Evolutionary conservation across 2,888 invertebrate species (phyloP), one percentile per base, ranked within the genome.

Genomic region (Cordilura impudica): DNA sequence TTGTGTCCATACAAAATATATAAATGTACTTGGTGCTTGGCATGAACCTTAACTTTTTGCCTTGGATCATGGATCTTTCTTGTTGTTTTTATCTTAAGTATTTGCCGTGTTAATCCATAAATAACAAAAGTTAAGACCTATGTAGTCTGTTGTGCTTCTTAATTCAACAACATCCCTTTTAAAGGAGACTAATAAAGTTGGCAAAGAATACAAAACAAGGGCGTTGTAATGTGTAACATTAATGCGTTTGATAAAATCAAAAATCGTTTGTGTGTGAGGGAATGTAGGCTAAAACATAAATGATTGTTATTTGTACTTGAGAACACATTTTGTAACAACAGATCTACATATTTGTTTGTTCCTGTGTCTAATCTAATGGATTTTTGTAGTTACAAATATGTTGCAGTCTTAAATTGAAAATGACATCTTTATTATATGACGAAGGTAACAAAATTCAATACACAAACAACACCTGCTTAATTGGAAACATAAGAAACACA

Each of bases 381-480:
- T 51, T 79, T 79, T 75, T 63, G 75, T 79, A 35, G 75, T 79
- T 72, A 19, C 61, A 63, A 63, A 23, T 43, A 54, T 65, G 16
- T 23, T 77, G 63, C 58, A 72, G 71, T 66, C 67, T 67, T 79
- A 79, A 79, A 79, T 79, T 43, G 60, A 43, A n/a, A 67, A 23
- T 69, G 79, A 79, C 79, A 75, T 75, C 79, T 75, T 79, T 79
- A 79, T 79, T 79, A 67, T 29, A 18, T 21, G 60, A 63, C 54
- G 56, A 75, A 47, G 21, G 16, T 51, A 51, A 58, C 39, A 73
- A 69, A 51, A 63, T 29, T 26, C n/a, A 16, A 56, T 39, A 14
- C 6, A 58, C n/a, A 29, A 43, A 51, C 21, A 26, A 21, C 71
- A 75, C 79, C 79, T 39, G 35, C 35, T 39, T 39, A 2, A 39